Conservation (phyloP, 2,113 vertebrate genomes). For the Callospermophilus lateralis region DNA sequence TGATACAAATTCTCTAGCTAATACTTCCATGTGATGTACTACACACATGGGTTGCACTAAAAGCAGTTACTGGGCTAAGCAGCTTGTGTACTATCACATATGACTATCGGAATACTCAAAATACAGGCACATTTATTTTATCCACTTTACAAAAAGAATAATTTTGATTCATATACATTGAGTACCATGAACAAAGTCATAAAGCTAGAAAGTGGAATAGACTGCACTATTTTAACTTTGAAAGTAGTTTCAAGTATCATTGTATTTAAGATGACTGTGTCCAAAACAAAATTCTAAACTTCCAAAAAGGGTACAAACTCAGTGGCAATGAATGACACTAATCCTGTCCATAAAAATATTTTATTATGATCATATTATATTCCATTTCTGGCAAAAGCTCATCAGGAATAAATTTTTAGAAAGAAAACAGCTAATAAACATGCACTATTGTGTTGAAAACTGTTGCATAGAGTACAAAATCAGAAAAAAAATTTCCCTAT, state of each 20-base stretch:
- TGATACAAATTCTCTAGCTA: neutral
- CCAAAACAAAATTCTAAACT: constrained; percentile 77
- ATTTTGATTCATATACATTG: neutral
- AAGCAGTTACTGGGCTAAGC: neutral
- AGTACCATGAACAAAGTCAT: neutral
- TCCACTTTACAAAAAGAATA: neutral
- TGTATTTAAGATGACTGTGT: constrained; percentile 45
- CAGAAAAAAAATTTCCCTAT: neutral
- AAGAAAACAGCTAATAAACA: neutral
- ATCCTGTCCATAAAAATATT: constrained; percentile 63
- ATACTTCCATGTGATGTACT: neutral
- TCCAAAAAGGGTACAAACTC: constrained; percentile 63
- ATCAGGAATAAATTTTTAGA: neutral
- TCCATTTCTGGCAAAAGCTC: constrained; percentile 46
- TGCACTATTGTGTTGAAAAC: neutral
- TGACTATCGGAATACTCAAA: neutral
- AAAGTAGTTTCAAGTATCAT: neutral
- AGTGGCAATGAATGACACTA: neutral
- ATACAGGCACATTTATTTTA: neutral
- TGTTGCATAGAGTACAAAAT: neutral
- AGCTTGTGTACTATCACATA: neutral
- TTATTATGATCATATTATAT: constrained; percentile 53
- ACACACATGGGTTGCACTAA: too few relatives aligned
- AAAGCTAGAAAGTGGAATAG: neutral
- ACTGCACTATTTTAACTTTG: neutral